Conservation (phyloP, 2,797 vertebrate genomes). For the Rhinogobio ventralis region DNA sequence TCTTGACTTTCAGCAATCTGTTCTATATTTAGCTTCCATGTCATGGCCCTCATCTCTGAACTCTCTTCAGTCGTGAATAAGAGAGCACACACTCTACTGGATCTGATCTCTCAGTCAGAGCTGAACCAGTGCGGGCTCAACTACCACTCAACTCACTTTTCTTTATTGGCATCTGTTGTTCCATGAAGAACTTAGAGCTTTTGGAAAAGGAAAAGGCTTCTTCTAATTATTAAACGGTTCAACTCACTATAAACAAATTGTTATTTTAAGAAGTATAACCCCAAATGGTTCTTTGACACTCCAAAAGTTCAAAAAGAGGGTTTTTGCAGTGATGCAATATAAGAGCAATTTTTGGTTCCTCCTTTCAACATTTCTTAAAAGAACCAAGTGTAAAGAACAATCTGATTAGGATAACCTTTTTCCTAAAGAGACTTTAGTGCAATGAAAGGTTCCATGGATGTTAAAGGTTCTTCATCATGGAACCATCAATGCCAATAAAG, state of each 20-base stretch:
- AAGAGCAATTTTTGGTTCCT: background rate
- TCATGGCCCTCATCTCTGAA: conserved; percentile 23
- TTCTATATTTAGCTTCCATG: conserved; percentile 30
- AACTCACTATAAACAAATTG: background rate
- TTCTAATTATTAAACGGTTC: no score
- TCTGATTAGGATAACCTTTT: background rate
- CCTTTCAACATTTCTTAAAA: background rate
- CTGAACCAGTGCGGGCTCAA: background rate
- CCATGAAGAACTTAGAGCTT: background rate
- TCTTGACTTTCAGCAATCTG: conserved; percentile 24
- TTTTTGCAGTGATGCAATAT: background rate
- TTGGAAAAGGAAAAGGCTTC: background rate
- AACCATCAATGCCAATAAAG: background rate
- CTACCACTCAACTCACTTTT: background rate
- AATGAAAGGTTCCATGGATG: no score
- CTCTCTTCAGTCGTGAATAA: conserved; percentile 8
- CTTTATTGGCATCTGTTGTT: background rate
- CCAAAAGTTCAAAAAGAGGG: background rate
- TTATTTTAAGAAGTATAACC: no score
- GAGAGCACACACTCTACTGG: background rate
- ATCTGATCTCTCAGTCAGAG: background rate
- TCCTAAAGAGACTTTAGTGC: background rate
- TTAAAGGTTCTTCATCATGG: no score
- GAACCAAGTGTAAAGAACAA: background rate
- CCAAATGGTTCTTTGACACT: background rate